Percentiles rank a stretch among this genome's conserved stretches.
Evolutionary conservation across 2,113 vertebrate genomes (phyloP).

Genomic region (Mesocricetus auratus): DNA sequence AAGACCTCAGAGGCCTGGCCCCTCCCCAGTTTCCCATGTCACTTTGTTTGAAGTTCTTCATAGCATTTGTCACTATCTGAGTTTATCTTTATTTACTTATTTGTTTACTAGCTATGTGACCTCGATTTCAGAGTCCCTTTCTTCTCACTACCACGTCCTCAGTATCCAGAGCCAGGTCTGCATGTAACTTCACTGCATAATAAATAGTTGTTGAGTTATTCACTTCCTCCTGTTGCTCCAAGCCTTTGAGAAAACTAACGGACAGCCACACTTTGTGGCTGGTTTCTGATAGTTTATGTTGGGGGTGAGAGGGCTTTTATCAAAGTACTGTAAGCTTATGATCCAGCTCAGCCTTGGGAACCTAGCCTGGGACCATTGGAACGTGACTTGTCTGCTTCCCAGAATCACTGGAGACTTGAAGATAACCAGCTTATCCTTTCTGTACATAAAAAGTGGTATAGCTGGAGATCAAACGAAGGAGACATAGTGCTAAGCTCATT

Average conservation of each 20-base stretch:
- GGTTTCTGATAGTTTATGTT: conserved; percentile 40
- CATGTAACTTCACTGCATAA: not conserved
- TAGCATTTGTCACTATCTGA: not conserved
- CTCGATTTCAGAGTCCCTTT: conserved; percentile 27
- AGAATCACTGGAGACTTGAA: conserved; percentile 30
- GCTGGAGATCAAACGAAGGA: conserved; percentile 19
- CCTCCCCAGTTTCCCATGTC: not conserved
- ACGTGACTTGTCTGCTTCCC: conserved; percentile 24
- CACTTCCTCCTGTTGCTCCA: not conserved
- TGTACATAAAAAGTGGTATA: not conserved
- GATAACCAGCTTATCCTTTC: not conserved
- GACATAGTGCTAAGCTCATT: not conserved
- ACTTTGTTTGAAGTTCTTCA: conserved; percentile 20
- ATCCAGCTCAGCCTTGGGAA: not conserved
- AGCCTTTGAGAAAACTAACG: conserved; percentile 57
- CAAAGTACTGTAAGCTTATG: not conserved
- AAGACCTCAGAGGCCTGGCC: not conserved
- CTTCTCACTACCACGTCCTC: not conserved
- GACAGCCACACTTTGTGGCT: conserved; percentile 27
- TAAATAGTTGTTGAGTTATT: conserved; percentile 39
- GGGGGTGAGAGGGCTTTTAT: not conserved
- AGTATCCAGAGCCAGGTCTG: not conserved
- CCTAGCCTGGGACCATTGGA: not conserved
- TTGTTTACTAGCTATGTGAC: conserved; percentile 43
- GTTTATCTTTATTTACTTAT: conserved; percentile 40